A percentile compares a stretch with the other conserved stretches of the same genome.
Conservation (phyloP, 64 coral and sea anemone genomes). For the Montipora cactus region DNA sequence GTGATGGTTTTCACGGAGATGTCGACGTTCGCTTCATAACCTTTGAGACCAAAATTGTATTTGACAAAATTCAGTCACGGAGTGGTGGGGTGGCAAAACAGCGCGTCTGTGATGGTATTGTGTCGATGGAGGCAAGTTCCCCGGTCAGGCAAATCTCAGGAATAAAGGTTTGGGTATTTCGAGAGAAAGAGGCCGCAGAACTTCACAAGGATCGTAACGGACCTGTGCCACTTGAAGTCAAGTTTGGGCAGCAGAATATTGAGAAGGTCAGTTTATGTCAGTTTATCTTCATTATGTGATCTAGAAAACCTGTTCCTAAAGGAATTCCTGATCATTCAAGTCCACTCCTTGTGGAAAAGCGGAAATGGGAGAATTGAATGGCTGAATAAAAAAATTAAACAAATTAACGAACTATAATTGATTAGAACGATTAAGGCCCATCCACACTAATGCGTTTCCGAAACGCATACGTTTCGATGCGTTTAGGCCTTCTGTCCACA, state of each 20-base stretch:
- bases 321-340: too few species aligned
- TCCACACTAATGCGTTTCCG: too few species aligned
- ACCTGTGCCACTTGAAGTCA: conserved; percentile 44
- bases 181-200: conserved; percentile 52
- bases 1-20: neutral
- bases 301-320: too few species aligned
- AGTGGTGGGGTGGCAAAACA: conserved; percentile 58
- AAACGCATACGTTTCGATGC: too few species aligned
- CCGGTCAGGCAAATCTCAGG: conserved; percentile 46
- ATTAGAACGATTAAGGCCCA: too few species aligned
- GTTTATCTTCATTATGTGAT: too few species aligned
- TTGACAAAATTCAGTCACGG: conserved; percentile 59
- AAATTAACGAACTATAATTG: too few species aligned
- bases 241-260: conserved; percentile 30
- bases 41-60: conserved; percentile 19
- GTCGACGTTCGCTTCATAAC: conserved; percentile 34
- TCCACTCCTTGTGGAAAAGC: too few species aligned
- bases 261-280: neutral
- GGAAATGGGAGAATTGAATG: too few species aligned
- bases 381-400: too few species aligned
- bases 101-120: conserved; percentile 33
- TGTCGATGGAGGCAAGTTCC: conserved; percentile 38
- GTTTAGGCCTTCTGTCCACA: too few species aligned
- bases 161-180: conserved; percentile 55
- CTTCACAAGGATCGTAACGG: conserved; percentile 63